Base-by-base conservation (phyloP, 53 echinoderm and acorn worm genomes). In the Temnopleurus reevesii region DNA sequence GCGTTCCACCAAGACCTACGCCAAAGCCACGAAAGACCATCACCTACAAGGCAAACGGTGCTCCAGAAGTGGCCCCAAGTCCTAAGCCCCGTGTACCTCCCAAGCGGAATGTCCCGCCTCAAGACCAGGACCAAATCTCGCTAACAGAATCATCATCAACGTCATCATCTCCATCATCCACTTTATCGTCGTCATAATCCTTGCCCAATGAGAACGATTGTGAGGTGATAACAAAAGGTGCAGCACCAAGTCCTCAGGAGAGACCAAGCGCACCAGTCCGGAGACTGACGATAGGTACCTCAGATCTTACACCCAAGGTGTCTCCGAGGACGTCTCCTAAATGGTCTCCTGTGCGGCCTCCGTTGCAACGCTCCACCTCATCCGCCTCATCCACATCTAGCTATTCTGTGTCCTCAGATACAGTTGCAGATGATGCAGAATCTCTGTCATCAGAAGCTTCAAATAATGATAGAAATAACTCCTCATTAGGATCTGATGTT, bases 1-100 rank as follows among this genome's bases (percentile, higher is more conserved):
- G 71, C 35, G 18, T 0, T n/a, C 65, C 53, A 29, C 0, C 8
- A 30, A 65, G 88, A 51, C 88, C 88, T 51, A 87, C 88, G 19
- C 88, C 88, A 34, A 87, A 35, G 71, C 88, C 88, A 44, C 66
- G 88, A 23, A 87, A 65, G 71, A 87, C 88, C 19, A 87, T 87
- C 54, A 71, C 18, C 87, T 27, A 8, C 28, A 47, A 47, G 19
- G 46, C 33, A 21, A 49, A 44, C 25, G 51, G 66, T 9, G 8
- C 30, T 51, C 13, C 49, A 49, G 49, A 36, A 23, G 61, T 21
- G 6, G 15, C 59, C 41, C 66, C 88, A 1, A 71, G 49, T 34
- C 65, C 88, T 9, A 17, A 36, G 33, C 88, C 88, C 9, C 65
- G 71, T 21, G 65, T 87, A 49, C 88, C 43, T 0, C 88, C 88